A percentile compares a stretch with the other conserved stretches of the same genome.
Conservation (phyloP, 2,113 vertebrate genomes). For the Stigmatopora argus region DNA sequence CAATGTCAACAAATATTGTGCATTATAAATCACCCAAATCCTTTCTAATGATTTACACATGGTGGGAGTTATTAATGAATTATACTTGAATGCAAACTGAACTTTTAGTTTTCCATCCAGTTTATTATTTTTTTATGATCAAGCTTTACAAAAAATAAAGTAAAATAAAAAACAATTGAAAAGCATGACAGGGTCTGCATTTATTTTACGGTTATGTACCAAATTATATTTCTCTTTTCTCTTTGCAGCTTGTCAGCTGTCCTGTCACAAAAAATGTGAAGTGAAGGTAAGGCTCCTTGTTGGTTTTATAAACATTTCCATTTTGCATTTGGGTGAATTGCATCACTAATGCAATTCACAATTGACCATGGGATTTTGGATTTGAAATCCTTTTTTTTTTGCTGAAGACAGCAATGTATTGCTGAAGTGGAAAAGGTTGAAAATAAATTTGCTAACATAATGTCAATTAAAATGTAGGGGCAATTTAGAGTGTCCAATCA, state of each 20-base stretch:
- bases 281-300: conserved; percentile 76
- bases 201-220: neutral
- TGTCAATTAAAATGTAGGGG: no score
- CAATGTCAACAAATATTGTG: neutral
- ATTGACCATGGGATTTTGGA: no score
- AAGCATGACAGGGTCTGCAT: neutral
- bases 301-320: no score
- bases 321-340: neutral
- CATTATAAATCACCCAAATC: neutral
- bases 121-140: conserved; percentile 2
- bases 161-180: no score
- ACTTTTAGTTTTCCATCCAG: conserved; percentile 7
- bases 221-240: conserved; percentile 25
- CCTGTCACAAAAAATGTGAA: conserved; percentile 84
- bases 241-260: conserved; percentile 75
- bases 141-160: neutral
- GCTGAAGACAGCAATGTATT: no score
- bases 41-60: neutral
- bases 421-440: no score
- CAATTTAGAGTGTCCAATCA: no score
- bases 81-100: neutral
- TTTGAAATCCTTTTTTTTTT: no score
- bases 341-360: neutral
- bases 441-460: no score
- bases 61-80: neutral